Evolutionary conservation across 1,140 invertebrate species (phyloP).

Genomic region (Ips nitidus): DNA sequence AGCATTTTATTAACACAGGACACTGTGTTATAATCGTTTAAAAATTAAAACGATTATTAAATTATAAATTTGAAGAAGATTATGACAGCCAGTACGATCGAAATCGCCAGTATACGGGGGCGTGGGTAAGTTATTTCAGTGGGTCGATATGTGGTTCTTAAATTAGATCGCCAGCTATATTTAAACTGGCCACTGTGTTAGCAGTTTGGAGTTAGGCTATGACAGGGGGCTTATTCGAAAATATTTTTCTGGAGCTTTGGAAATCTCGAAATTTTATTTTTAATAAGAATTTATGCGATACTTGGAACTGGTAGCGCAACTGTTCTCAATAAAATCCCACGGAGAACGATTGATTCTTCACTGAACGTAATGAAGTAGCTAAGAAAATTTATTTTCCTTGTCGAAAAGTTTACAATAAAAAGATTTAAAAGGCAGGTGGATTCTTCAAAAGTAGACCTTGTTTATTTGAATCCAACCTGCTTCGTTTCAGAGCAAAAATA

Average conservation of each 20-base stretch:
- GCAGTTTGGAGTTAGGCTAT: slow-evolving; percentile 40
- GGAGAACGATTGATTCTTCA: not conserved
- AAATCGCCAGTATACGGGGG: slow-evolving; percentile 40
- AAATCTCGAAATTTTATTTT: slow-evolving; percentile 29
- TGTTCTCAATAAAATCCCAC: not conserved
- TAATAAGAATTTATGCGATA: not conserved
- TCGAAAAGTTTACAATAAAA: too few species aligned
- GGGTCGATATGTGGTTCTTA: slow-evolving; percentile 43
- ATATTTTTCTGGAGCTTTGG: slow-evolving; percentile 41
- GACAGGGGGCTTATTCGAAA: slow-evolving; percentile 40
- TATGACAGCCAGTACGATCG: not conserved
- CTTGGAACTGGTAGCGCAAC: not conserved
- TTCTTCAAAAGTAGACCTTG: too few species aligned
- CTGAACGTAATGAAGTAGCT: too few species aligned
- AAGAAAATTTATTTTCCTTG: too few species aligned
- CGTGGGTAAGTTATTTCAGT: slow-evolving; percentile 46
- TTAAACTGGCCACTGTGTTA: slow-evolving; percentile 44
- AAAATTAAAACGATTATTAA: too few species aligned
- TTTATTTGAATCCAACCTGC: too few species aligned
- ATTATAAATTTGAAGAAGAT: not conserved
- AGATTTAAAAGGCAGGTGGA: too few species aligned
- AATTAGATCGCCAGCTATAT: slow-evolving; percentile 46
- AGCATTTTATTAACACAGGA: too few species aligned
- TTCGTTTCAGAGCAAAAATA: too few species aligned
- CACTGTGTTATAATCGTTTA: too few species aligned